Evolutionary conservation across 2,113 vertebrate species (phyloP), one percentile per base, ranked within the genome.

Genomic region (Tor tambroides): DNA sequence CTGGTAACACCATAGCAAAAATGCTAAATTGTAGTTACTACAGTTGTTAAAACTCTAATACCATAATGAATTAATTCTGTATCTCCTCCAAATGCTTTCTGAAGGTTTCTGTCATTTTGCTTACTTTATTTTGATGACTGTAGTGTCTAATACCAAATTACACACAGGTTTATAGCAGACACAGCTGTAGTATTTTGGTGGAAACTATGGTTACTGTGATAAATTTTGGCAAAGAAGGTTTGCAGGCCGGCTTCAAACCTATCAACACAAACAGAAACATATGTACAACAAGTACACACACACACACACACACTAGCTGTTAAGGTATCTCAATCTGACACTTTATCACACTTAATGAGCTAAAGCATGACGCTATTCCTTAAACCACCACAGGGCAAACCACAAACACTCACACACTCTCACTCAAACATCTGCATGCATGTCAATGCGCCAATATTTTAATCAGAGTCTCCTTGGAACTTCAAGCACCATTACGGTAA

Each of bases 271-370:
- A 74, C 49, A 59, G 81, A 54, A 84, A 84, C 30, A 28, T 59
- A 26, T 56, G 41, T 8, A 71, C 41, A 63, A 17, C 71, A 76
- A 35, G n/a, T 5, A 74, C 74, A 69, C 65, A 69, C 38, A 75
- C 51, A 80, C 49, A 41, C 49, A 41, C 35, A 78, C 72, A 26
- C 12, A 76, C 76, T 10, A 5, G 32, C 38, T 43, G n/a, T 51
- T 51, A 51, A 61, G 30, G 5, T 26, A 56, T 89, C 77, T 49
- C 79, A 85, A 82, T 83, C 72, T 77, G 83, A 75, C 83, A 56
- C 77, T 56, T 81, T 76, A 87, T 89, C 77, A 67, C 30, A 78
- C 71, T 87, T 85, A 83, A 85, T 85, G 86, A 87, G 81, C 71
- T 61, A 78, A 89, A 85, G 74, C 85, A 79, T 83, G 71, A 82